Evolutionary conservation across 2,113 vertebrate species (phyloP).

Genomic region (Dromas ardeola): DNA sequence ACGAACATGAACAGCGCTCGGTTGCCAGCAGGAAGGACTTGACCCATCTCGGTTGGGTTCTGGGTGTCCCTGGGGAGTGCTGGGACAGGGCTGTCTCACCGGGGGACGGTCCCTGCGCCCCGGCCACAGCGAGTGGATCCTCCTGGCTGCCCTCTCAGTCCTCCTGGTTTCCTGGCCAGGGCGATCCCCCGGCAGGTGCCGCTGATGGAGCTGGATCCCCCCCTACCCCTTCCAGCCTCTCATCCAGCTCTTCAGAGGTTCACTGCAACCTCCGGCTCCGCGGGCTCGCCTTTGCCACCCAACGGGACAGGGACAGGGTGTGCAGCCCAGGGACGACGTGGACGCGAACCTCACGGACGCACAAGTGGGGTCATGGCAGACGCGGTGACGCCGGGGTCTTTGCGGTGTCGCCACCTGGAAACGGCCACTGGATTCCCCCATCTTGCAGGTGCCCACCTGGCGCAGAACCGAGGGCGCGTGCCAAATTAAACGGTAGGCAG

Average conservation of each 20-base stretch:
- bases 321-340: not conserved
- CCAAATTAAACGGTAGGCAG: not conserved
- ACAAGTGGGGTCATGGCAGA: fast-evolving
- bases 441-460: not conserved
- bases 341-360: fast-evolving
- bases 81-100: not conserved
- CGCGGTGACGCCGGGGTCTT: fast-evolving
- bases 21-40: not conserved
- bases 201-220: fast-evolving
- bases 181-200: fast-evolving
- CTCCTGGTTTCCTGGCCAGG: too few relatives aligned
- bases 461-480: fast-evolving
- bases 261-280: not conserved
- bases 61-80: not conserved
- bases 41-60: not conserved
- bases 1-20: fast-evolving
- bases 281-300: not conserved
- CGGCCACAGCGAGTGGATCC: fast-evolving
- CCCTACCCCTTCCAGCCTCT: not conserved
- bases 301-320: too few relatives aligned
- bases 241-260: not conserved
- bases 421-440: not conserved
- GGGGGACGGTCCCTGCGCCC: fast-evolving
- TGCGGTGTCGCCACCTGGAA: not conserved
- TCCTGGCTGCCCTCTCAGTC: not conserved